Conservation (phyloP, 1,140 invertebrate genomes). For the Ganaspis sp. region DNA sequence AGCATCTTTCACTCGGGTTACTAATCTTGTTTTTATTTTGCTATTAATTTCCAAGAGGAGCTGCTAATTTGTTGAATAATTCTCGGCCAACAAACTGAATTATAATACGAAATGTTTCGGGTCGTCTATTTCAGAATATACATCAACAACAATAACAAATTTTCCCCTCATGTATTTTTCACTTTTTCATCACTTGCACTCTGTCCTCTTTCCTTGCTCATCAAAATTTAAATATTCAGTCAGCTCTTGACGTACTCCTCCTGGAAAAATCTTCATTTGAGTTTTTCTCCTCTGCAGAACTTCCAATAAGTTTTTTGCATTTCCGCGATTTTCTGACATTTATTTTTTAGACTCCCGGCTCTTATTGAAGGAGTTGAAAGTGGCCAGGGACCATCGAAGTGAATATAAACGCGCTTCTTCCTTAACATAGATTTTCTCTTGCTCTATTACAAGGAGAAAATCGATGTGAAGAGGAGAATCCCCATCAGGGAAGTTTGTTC, state of each 20-base stretch:
- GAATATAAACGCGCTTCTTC: constrained; percentile 20
- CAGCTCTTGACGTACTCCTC: background rate
- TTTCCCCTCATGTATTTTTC: background rate
- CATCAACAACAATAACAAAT: no score
- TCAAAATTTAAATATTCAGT: background rate
- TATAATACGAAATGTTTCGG: no score
- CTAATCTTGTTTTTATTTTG: no score
- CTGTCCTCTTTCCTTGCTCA: background rate
- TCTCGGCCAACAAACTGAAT: no score
- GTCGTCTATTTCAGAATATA: no score
- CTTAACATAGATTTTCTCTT: constrained; percentile 26
- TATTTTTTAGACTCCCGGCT: background rate
- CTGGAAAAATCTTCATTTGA: background rate
- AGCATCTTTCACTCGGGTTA: no score
- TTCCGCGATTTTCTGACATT: background rate
- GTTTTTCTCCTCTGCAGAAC: background rate
- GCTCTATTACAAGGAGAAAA: constrained; percentile 30
- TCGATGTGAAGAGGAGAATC: constrained; percentile 25
- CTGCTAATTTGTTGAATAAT: no score
- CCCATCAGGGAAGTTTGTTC: constrained; percentile 25
- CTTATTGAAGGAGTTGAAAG: constrained; percentile 8
- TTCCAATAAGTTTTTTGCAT: background rate
- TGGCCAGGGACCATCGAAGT: constrained; percentile 2
- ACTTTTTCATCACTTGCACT: background rate
- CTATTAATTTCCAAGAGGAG: no score